phyloP scores from a whole-genome alignment of 1,140 invertebrate species.

The Radopholus similis region DNA sequence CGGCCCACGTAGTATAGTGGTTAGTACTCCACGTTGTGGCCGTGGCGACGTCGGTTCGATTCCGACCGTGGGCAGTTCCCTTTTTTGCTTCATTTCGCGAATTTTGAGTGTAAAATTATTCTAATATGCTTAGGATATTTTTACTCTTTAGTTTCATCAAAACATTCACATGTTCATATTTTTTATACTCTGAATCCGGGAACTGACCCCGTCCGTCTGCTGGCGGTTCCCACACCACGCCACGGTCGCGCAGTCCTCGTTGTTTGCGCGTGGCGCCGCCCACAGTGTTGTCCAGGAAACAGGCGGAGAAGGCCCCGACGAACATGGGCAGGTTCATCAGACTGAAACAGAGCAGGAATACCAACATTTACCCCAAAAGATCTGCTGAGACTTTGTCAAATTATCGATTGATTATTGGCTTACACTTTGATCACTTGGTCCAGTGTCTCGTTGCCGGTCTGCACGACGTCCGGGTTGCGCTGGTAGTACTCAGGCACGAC shows the following conservation, averaged over 20 bases:
- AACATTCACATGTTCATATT: too few relatives aligned
- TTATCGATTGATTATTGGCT: not conserved
- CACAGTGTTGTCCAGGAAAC: constrained; percentile 61
- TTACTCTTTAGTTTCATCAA: too few relatives aligned
- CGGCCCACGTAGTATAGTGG: constrained; percentile 57
- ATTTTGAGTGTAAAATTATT: too few relatives aligned
- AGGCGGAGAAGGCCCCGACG: constrained; percentile 60
- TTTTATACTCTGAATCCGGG: too few relatives aligned
- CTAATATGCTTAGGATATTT: too few relatives aligned
- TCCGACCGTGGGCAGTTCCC: too few relatives aligned
- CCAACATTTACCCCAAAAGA: not conserved
- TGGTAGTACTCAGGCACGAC: constrained; percentile 43
- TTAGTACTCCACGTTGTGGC: constrained; percentile 59
- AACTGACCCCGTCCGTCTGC: constrained; percentile 8
- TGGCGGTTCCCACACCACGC: constrained; percentile 7
- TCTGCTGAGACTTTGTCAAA: too few relatives aligned
- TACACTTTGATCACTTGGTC: constrained; percentile 33
- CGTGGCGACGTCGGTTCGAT: constrained; percentile 56
- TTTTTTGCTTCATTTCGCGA: too few relatives aligned
- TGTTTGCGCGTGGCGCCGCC: constrained; percentile 54
- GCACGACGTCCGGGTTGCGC: constrained; percentile 4
- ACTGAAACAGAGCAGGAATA: not conserved
- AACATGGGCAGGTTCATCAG: constrained; percentile 60
- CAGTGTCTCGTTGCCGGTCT: constrained; percentile 11
- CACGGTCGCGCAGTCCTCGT: constrained; percentile 39